Base-by-base conservation (phyloP, 1,140 invertebrate species). In the Drosophila micromelanica region DNA sequence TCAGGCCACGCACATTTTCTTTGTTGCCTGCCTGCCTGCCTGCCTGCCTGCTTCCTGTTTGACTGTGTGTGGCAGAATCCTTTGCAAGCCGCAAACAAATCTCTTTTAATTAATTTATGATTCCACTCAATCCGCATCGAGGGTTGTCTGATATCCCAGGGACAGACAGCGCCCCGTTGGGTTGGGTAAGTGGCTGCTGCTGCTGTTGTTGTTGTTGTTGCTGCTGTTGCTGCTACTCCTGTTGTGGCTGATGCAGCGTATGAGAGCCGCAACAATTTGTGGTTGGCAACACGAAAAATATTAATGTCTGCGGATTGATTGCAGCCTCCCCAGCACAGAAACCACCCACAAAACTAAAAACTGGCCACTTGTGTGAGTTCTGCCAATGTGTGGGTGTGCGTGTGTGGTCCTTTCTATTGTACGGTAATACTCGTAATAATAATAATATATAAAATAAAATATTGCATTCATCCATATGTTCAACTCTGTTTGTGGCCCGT, bases 81-180 rank as follows among this genome's bases (percentile, higher is more conserved):
- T 87, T 84, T 80, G 82, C 73, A 90, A 90, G 87, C 87, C 87
- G 82, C 82, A 90, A 84, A 90, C 87, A 90, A 90, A 90, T 90
- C 87, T 87, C 89, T 89, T 90, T 90, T 90, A 90, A 90, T 90
- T 90, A 90, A 90, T 91, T 90, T 90, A 90, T 90, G 87, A 90
- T 90, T 90, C 87, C 89, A 81, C 82, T 84, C 78, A 89, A 89
- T 89, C 85, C 85, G 80, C 84, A 89, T 89, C 73, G 84, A 89
- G 84, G 80, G 80, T 86, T 85, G 76, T 64, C 71, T 76, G 62
- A 72, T 78, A 76, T 42, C 59, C 52, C 49, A 59, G 59, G 51
- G 49, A 17, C 43, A 20, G 43, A 17, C 37, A 54, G 27, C 46
- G 30, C 5, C 17, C 17, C 13, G 7, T 9, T 42, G 23, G 55